A percentile compares a stretch with the other conserved stretches of the same genome.
These are phyloP conservation scores for Ganaspis sp. DNA, from an alignment of 1,140 invertebrate species.

Conservation along the genomic window DNA sequence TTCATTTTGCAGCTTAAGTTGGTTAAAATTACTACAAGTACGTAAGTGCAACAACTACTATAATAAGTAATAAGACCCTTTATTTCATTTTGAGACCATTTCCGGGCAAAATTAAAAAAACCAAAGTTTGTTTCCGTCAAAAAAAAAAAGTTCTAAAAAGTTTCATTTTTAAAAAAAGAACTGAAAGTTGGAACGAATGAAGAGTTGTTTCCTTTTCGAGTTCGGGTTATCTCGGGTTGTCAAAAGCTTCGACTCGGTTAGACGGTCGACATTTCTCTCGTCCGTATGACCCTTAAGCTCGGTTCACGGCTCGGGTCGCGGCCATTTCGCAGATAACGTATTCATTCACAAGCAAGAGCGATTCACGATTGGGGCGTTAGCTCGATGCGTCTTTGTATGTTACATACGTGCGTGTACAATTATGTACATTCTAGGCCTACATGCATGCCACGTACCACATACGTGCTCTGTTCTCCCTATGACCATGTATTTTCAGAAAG, in stretches of 20 bases:
- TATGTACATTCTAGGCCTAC: neutral
- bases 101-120: too few relatives aligned
- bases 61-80: too few relatives aligned
- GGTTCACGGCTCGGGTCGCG: slow-evolving; percentile 60
- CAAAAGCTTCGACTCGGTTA: neutral
- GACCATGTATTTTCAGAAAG: slow-evolving; percentile 5
- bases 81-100: too few relatives aligned
- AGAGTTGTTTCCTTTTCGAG: slow-evolving; percentile 47
- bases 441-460: neutral
- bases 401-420: neutral
- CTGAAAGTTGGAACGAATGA: neutral
- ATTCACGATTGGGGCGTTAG: slow-evolving; percentile 50
- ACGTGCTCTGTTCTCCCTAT: slow-evolving; percentile 33
- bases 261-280: slow-evolving; percentile 3
- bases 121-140: too few relatives aligned
- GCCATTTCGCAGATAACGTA: slow-evolving; percentile 67
- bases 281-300: slow-evolving; percentile 48
- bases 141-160: too few relatives aligned
- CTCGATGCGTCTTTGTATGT: slow-evolving; percentile 32
- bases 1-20: too few relatives aligned
- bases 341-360: slow-evolving; percentile 68
- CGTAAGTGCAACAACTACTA: too few relatives aligned
- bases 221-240: slow-evolving; percentile 5
- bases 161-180: too few relatives aligned
- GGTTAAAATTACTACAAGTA: too few relatives aligned